phyloP scores from a whole-genome alignment of 2,888 invertebrate species.

The Stomorhina lunata region DNA sequence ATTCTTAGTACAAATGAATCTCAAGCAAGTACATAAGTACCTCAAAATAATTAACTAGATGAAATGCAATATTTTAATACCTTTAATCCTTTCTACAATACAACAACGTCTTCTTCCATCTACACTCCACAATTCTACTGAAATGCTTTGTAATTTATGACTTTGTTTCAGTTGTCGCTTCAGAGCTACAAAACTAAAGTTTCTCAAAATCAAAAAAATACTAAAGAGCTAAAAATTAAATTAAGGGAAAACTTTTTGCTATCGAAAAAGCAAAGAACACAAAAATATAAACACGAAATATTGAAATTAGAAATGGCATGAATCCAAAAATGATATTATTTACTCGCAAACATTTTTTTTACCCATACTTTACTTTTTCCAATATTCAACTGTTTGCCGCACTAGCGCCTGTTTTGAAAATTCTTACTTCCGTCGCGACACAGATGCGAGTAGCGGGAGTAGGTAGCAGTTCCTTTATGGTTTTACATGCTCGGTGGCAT shows the following conservation, averaged over 20 bases:
- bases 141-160: background rate
- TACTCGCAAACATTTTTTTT: background rate
- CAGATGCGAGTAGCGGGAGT: background rate
- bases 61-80: background rate
- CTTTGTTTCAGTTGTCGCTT: background rate
- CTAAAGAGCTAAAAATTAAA: background rate
- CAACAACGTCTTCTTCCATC: background rate
- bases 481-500: conserved; percentile 28
- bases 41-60: background rate
- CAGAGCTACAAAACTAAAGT: background rate
- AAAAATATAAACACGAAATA: conserved; percentile 29
- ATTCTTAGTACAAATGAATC: background rate
- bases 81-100: background rate
- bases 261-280: background rate
- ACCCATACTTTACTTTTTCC: conserved; percentile 32
- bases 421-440: background rate
- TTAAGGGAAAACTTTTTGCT: conserved; percentile 2
- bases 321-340: conserved; percentile 10
- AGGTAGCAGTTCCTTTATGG: conserved; percentile 3
- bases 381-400: conserved; percentile 38
- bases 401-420: background rate
- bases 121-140: conserved; percentile 3
- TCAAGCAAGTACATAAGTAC: too few relatives aligned
- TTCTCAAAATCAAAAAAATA: background rate
- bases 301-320: conserved; percentile 47